Percentiles rank a stretch among this genome's conserved stretches.
phyloP scores from a whole-genome alignment of 2,113 vertebrate species.

The Scomber scombrus region DNA sequence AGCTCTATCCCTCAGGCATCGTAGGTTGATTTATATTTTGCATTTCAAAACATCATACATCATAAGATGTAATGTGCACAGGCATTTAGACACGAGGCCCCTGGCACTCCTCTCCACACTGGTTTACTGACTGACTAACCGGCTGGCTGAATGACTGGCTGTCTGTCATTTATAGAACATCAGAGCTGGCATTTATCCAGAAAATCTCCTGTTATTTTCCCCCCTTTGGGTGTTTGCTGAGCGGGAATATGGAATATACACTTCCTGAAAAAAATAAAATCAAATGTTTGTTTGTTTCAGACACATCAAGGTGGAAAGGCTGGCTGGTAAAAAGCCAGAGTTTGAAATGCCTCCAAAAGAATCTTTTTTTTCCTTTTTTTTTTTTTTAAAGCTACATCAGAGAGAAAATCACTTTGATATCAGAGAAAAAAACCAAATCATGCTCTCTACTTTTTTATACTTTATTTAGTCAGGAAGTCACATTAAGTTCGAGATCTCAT shows the following conservation, averaged over 20 bases:
- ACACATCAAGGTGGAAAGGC: conserved; percentile 66
- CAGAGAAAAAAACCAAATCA: conserved; percentile 57
- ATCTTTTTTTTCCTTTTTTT: conserved; percentile 26
- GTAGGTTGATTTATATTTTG: conserved; percentile 71
- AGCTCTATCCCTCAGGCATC: conserved; percentile 45
- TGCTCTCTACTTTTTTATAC: conserved; percentile 20
- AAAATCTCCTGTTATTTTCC: conserved; percentile 54
- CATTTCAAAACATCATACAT: conserved; percentile 73
- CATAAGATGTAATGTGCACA: conserved; percentile 62
- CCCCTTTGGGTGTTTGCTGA: conserved; percentile 65
- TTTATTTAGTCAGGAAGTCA: background rate
- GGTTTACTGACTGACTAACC: conserved; percentile 67
- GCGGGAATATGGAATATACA: conserved; percentile 59
- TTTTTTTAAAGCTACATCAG: conserved; percentile 50
- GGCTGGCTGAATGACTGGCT: conserved; percentile 60
- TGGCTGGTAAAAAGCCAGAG: conserved; percentile 61
- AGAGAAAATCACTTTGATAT: conserved; percentile 67
- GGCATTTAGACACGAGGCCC: conserved; percentile 60
- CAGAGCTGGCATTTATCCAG: conserved; percentile 65
- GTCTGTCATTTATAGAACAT: conserved; percentile 71
- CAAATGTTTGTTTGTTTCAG: conserved; percentile 62
- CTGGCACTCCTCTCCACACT: conserved; percentile 52
- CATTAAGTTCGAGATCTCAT: too few relatives aligned
- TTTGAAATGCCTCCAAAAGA: conserved; percentile 64
- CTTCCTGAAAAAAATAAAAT: conserved; percentile 67